Evolutionary conservation across 2,888 invertebrate species (phyloP), one percentile per base, ranked within the genome.

Genomic region (Cephus runcator): DNA sequence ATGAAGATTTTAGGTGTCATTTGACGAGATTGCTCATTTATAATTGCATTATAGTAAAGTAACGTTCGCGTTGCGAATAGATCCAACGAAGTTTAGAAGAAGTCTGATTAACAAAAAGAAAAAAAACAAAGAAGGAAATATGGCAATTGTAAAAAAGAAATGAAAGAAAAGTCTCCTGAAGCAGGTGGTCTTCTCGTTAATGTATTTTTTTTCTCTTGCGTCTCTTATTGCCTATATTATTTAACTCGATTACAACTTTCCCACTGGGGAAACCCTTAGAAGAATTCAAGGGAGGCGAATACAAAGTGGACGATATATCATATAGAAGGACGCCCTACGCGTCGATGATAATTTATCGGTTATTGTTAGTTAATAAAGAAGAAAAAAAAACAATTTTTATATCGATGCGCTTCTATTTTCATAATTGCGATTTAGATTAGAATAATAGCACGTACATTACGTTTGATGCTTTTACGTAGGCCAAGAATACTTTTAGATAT

Each of bases 401-500:
- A 71, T 71, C 71, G 15, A 33, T 71, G 71, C 71, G 34, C 71
- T 71, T 71, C 31, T 71, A 71, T 33, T 71, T 71, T 71, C 31
- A 6, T 71, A 71, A 71, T 34, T n/a, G 34, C 15, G 31, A 12
- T 23, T 34, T 31, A 71, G 71, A 33, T 71, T 71, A 56, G 23
- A 15, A 40, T 56, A 56, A 9, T 56, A 56, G 56, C 56, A 23
- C 56, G 23, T 56, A 71, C 9, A 71, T 71, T 71, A 56, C 71
- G 34, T 71, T 71, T 71, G 71, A 71, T 71, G 71, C 71, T 71
- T 71, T 56, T 71, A 34, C 71, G 71, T 71, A 71, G 31, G 31
- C 15, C 34, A 23, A 56, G 23, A 71, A 34, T 71, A 71, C 12
- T 23, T 71, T 71, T 71, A 71, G 71, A 71, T 71, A 33, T 71